phyloP scores from a whole-genome alignment of 1,140 invertebrate genomes.

The Planococcus citri region DNA sequence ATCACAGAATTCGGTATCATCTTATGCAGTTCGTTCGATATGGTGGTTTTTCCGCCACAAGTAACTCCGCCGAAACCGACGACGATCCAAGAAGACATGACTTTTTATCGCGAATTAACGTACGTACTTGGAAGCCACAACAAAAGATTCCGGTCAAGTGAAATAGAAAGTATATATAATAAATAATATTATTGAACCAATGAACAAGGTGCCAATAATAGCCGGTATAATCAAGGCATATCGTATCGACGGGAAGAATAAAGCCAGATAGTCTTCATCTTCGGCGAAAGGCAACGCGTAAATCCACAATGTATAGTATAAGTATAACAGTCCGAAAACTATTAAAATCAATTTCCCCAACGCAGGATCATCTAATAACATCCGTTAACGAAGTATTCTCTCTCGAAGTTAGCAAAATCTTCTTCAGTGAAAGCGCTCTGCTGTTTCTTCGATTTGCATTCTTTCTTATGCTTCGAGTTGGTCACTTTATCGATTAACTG shows the following conservation, averaged over 20 bases:
- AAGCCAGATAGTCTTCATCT: constrained; percentile 24
- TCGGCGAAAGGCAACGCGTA: constrained; percentile 47
- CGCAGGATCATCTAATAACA: constrained; percentile 26
- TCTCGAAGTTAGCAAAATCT: constrained; percentile 40
- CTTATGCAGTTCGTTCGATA: constrained; percentile 44
- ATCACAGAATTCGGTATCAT: constrained; percentile 41
- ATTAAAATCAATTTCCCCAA: constrained; percentile 45
- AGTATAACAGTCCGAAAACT: constrained; percentile 40
- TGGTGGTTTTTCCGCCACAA: constrained; percentile 65
- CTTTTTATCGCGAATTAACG: no score
- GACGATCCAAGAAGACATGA: constrained; percentile 44
- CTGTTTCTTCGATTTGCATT: constrained; percentile 29
- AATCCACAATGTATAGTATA: constrained; percentile 52
- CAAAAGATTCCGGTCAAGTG: not conserved
- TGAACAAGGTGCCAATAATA: constrained; percentile 45
- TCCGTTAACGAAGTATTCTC: constrained; percentile 35
- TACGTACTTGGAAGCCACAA: not conserved
- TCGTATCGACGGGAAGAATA: constrained; percentile 45
- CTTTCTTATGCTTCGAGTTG: constrained; percentile 14
- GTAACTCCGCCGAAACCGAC: constrained; percentile 64
- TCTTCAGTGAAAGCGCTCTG: constrained; percentile 40
- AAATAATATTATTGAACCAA: constrained; percentile 49
- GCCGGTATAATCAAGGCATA: constrained; percentile 47
- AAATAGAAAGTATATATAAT: constrained; percentile 31
- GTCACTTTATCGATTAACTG: constrained; percentile 23